Evolutionary conservation across 1,140 invertebrate genomes (phyloP).

Genomic region (Latrodectus geometricus): DNA sequence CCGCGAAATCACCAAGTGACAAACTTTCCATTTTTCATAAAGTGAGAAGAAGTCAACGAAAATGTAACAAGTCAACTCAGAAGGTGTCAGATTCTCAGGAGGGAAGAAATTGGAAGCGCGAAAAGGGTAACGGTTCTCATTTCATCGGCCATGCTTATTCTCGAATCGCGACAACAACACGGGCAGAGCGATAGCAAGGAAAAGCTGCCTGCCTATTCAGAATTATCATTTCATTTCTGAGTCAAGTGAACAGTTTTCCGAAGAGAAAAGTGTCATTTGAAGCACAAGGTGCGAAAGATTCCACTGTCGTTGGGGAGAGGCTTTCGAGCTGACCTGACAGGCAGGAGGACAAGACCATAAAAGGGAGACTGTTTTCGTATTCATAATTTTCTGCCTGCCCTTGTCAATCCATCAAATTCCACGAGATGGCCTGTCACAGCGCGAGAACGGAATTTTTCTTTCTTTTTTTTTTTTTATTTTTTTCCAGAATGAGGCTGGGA

Average conservation of each 20-base stretch:
- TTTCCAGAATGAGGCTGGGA: not conserved
- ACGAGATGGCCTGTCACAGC: slow-evolving; percentile 40
- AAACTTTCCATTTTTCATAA: slow-evolving; percentile 2
- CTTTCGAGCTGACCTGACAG: slow-evolving; percentile 9
- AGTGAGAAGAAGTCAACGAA: not conserved
- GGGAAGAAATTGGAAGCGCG: not conserved
- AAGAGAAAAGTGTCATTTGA: slow-evolving; percentile 19
- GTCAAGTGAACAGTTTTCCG: not conserved
- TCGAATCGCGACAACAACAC: not conserved
- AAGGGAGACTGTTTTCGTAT: slow-evolving; percentile 44
- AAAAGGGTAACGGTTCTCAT: not conserved
- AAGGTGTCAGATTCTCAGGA: not conserved
- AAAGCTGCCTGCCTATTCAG: not conserved
- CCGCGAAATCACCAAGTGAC: not conserved
- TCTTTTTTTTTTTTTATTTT: not conserved
- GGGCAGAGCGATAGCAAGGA: not conserved
- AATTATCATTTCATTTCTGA: slow-evolving; percentile 16
- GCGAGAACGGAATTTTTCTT: not conserved
- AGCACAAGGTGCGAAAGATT: not conserved
- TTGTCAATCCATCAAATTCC: slow-evolving; percentile 41
- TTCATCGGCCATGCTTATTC: not conserved
- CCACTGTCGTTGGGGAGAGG: not conserved
- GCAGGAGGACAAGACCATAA: slow-evolving; percentile 21
- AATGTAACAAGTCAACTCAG: not conserved
- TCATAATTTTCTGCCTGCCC: slow-evolving; percentile 40